Evolutionary conservation across 23 tunicate genomes (phyloP).

Genomic region (Oikopleura albicans): DNA sequence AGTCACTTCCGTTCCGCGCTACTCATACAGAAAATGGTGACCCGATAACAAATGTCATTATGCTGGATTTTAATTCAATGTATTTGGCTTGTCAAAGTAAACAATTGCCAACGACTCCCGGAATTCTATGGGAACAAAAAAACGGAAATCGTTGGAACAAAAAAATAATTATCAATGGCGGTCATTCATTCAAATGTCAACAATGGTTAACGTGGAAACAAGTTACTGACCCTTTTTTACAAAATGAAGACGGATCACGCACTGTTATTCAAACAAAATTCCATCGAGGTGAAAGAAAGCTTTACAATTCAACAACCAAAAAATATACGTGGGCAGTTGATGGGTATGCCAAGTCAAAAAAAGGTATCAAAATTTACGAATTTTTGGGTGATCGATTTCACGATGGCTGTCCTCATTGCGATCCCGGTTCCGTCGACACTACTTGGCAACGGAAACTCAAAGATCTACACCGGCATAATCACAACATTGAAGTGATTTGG

Average conservation of each 20-base stretch:
- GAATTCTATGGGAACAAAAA: background rate
- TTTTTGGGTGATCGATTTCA: background rate
- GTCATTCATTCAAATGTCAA: background rate
- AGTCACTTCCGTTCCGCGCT: background rate
- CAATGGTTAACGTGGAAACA: too few species aligned
- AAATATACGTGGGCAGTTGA: too few species aligned
- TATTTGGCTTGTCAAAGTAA: background rate
- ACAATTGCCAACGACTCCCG: background rate
- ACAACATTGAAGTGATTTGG: background rate
- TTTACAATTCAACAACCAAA: too few species aligned
- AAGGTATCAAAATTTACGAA: background rate
- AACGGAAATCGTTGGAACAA: background rate
- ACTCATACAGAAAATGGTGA: background rate
- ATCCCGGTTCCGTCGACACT: background rate
- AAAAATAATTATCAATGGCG: background rate
- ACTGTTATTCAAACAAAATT: too few species aligned
- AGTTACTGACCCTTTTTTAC: too few species aligned
- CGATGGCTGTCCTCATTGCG: background rate
- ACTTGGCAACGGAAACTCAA: background rate
- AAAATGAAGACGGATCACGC: too few species aligned
- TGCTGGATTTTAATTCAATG: background rate
- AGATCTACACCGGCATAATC: background rate
- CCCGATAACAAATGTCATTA: background rate
- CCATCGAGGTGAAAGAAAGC: too few species aligned
- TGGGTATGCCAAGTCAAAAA: too few species aligned